Percentiles rank a stretch among this genome's conserved stretches.
Conservation (phyloP, 2,888 invertebrate species). For the Neuroscelio doddi region DNA sequence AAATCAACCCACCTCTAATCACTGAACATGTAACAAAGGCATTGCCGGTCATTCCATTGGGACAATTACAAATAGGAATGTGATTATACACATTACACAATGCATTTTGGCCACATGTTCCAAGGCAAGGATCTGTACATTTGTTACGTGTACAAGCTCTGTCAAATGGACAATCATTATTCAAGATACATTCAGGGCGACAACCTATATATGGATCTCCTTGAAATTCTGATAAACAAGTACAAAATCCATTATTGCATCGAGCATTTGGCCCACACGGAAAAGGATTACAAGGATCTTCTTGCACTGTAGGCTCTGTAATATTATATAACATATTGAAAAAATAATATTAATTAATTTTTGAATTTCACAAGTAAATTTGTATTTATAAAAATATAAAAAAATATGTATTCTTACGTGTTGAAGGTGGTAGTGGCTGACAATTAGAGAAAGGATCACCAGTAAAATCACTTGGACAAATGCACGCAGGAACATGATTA, state of each 20-base stretch:
- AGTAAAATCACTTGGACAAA: slow-evolving; percentile 79
- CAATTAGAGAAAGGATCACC: slow-evolving; percentile 83
- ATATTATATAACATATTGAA: not conserved
- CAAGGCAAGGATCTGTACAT: slow-evolving; percentile 70
- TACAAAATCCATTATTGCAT: slow-evolving; percentile 75
- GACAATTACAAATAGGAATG: slow-evolving; percentile 80
- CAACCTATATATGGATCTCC: slow-evolving; percentile 80
- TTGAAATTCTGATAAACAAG: slow-evolving; percentile 73
- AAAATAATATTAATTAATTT: too few relatives aligned
- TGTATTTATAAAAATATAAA: not conserved
- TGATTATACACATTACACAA: slow-evolving; percentile 76
- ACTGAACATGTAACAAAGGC: slow-evolving; percentile 79
- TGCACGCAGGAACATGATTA: slow-evolving; percentile 76
- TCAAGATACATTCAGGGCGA: slow-evolving; percentile 78
- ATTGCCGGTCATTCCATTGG: slow-evolving; percentile 79
- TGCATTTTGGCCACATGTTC: slow-evolving; percentile 78
- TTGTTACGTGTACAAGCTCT: slow-evolving; percentile 73
- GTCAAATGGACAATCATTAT: slow-evolving; percentile 66
- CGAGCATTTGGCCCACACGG: slow-evolving; percentile 83
- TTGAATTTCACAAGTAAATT: too few relatives aligned
- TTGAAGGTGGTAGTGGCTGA: slow-evolving; percentile 72
- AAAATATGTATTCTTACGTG: slow-evolving; percentile 53
- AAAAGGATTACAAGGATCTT: slow-evolving; percentile 77
- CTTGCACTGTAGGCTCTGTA: slow-evolving; percentile 21
- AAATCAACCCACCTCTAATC: slow-evolving; percentile 63